Percentiles rank a stretch among this genome's conserved stretches.
These are phyloP conservation scores for Cryptus viduatorius DNA, from an alignment of 2,888 invertebrate species.

Conservation along the genomic window DNA sequence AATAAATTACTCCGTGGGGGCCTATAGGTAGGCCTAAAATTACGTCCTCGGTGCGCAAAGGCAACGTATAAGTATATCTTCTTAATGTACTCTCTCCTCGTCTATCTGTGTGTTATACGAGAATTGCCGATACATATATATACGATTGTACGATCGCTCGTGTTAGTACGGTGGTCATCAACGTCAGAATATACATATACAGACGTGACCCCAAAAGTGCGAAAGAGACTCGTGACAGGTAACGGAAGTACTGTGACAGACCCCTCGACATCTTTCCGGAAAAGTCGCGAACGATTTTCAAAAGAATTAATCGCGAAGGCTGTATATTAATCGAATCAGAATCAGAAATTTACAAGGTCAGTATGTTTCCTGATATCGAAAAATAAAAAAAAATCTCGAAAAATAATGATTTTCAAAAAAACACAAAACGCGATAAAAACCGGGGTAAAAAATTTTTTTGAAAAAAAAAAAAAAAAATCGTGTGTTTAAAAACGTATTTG, in stretches of 20 bases:
- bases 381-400: background rate
- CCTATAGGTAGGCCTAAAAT: slow-evolving; percentile 79
- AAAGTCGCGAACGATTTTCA: background rate
- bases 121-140: slow-evolving; percentile 18
- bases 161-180: slow-evolving; percentile 40
- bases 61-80: slow-evolving; percentile 43
- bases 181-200: slow-evolving; percentile 32
- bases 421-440: too few species aligned
- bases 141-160: slow-evolving; percentile 14
- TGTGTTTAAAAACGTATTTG: background rate
- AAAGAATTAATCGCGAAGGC: background rate
- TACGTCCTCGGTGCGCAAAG: slow-evolving; percentile 68
- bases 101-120: slow-evolving; percentile 39
- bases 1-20: slow-evolving; percentile 78
- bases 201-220: slow-evolving; percentile 46
- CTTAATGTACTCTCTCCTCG: slow-evolving; percentile 42
- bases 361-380: background rate
- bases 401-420: background rate
- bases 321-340: background rate
- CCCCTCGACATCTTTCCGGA: slow-evolving; percentile 1
- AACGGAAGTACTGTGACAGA: slow-evolving; percentile 33
- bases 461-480: too few species aligned
- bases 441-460: too few species aligned
- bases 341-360: background rate
- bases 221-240: slow-evolving; percentile 9